A percentile compares a stretch with the other conserved stretches of the same genome.
Evolutionary conservation across 2,888 invertebrate species (phyloP).

Genomic region (Oxycera nigricornis): DNA sequence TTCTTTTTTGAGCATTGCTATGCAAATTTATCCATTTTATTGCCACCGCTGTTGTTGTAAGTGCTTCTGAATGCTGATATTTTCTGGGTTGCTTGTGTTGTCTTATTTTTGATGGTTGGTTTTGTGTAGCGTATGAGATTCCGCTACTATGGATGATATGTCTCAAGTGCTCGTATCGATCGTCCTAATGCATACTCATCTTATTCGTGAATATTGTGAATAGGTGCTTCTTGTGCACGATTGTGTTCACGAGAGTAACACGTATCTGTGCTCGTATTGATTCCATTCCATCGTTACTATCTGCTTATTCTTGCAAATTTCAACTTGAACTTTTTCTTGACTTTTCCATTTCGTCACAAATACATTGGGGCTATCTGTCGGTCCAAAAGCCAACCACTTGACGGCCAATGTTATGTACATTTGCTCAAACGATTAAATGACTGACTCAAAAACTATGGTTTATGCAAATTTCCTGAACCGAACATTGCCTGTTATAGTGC

Average conservation of each 20-base stretch:
- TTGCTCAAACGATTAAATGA: slow-evolving; percentile 28
- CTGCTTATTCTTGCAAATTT: slow-evolving; percentile 34
- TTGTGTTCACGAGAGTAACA: slow-evolving; percentile 33
- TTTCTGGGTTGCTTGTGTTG: slow-evolving; percentile 28
- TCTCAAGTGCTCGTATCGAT: slow-evolving; percentile 30
- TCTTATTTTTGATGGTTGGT: neutral
- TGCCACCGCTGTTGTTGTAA: slow-evolving; percentile 29
- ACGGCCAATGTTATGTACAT: slow-evolving; percentile 34
- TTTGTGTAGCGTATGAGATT: slow-evolving; percentile 20
- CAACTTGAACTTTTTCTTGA: slow-evolving; percentile 24
- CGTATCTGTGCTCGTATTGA: slow-evolving; percentile 8
- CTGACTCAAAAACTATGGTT: slow-evolving; percentile 28
- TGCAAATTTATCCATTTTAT: slow-evolving; percentile 38
- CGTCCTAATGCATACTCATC: slow-evolving; percentile 35
- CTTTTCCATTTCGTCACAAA: slow-evolving; percentile 20
- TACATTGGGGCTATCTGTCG: slow-evolving; percentile 14
- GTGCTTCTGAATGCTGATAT: slow-evolving; percentile 33
- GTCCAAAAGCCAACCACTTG: slow-evolving; percentile 36
- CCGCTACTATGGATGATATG: slow-evolving; percentile 32
- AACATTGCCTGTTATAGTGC: slow-evolving; percentile 21
- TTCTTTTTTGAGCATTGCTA: slow-evolving; percentile 36
- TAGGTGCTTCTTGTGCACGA: slow-evolving; percentile 34
- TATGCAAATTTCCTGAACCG: slow-evolving; percentile 6
- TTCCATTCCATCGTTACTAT: slow-evolving; percentile 21
- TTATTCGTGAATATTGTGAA: slow-evolving; percentile 32